Percentiles rank a stretch among this genome's conserved stretches.
phyloP scores from a whole-genome alignment of 1,140 invertebrate species.

The Triops cancriformis region DNA sequence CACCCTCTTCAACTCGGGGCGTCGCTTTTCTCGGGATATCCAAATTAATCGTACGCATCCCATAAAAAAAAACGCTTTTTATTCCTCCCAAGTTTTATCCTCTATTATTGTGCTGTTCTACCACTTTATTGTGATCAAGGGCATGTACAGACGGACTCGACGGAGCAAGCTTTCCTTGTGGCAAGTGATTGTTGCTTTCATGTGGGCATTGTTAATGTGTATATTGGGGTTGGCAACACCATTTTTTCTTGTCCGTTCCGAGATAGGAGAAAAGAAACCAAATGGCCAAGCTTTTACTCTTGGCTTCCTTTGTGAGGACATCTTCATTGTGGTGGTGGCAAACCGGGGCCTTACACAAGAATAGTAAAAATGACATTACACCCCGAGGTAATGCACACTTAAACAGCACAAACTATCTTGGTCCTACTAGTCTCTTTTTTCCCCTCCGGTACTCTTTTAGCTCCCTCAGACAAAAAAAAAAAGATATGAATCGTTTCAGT shows the following conservation, averaged over 20 bases:
- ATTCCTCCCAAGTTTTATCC: background rate
- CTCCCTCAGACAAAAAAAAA: background rate
- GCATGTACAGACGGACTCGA: background rate
- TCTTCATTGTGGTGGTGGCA: conserved; percentile 4
- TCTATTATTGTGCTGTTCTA: background rate
- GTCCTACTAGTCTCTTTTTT: background rate
- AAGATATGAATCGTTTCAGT: background rate
- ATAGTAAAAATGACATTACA: background rate
- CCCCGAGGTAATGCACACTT: background rate
- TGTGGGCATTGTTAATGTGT: background rate
- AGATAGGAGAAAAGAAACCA: background rate
- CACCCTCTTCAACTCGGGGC: background rate
- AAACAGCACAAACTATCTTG: background rate
- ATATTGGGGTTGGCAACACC: background rate
- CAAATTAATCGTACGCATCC: background rate
- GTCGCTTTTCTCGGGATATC: background rate
- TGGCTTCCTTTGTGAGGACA: background rate
- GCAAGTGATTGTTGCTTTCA: background rate
- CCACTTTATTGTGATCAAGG: background rate
- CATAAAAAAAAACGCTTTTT: background rate
- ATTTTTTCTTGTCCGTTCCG: background rate
- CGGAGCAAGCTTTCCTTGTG: background rate
- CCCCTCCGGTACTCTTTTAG: background rate
- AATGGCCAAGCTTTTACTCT: background rate
- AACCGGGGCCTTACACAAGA: background rate